A percentile compares a stretch with the other conserved stretches of the same genome.
phyloP scores from a whole-genome alignment of 2,797 vertebrate species.

The Apogon hyalosoma region DNA sequence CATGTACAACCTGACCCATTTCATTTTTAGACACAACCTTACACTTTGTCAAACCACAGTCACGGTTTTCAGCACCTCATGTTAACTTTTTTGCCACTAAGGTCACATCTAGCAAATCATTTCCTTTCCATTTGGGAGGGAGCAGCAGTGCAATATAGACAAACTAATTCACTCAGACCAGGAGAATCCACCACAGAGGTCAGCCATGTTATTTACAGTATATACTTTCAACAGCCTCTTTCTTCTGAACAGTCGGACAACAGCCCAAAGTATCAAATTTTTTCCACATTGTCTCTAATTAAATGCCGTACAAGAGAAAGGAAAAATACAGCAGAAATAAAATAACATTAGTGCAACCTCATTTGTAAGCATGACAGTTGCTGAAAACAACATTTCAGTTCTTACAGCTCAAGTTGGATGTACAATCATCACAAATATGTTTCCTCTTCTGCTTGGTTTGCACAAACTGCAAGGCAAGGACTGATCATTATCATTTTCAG shows the following conservation, averaged over 20 bases:
- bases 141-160: constrained; percentile 31
- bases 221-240: constrained; percentile 31
- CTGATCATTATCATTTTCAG: constrained; percentile 19
- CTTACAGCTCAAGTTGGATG: constrained; percentile 8
- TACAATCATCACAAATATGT: constrained; percentile 18
- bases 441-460: constrained; percentile 43
- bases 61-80: not conserved
- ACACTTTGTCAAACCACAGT: not conserved
- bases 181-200: constrained; percentile 49
- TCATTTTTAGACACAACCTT: constrained; percentile 15
- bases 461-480: constrained; percentile 36
- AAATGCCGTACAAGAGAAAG: not conserved
- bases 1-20: not conserved
- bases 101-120: not conserved
- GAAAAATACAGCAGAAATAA: not conserved
- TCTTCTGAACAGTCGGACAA: constrained; percentile 9
- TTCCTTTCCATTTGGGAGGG: constrained; percentile 13
- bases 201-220: constrained; percentile 55
- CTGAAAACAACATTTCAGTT: not conserved
- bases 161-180: constrained; percentile 55
- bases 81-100: not conserved
- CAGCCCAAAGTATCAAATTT: not conserved
- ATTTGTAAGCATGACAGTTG: not conserved
- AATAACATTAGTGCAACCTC: not conserved
- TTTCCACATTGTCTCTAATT: not conserved